Evolutionary conservation across 2,888 invertebrate genomes (phyloP).

Genomic region (Auanema sp.): DNA sequence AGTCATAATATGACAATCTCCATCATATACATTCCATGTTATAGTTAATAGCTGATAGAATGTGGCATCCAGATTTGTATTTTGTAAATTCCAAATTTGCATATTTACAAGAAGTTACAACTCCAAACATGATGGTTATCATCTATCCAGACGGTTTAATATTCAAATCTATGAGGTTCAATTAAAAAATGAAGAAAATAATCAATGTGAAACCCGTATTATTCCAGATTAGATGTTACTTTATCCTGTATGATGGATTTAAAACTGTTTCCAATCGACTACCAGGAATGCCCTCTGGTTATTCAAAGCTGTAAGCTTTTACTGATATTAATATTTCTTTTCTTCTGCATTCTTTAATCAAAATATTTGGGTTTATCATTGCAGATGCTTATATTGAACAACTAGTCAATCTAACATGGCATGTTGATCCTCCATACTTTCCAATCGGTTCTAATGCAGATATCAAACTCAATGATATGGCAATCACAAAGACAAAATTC

Average conservation of each 20-base stretch:
- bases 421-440: conserved; percentile 53
- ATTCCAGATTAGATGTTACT: conserved; percentile 60
- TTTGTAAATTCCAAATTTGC: conserved; percentile 64
- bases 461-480: conserved; percentile 63
- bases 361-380: background rate
- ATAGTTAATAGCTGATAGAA: conserved; percentile 56
- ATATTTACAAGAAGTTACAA: conserved; percentile 57
- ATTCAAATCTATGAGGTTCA: conserved; percentile 62
- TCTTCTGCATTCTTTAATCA: background rate
- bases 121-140: conserved; percentile 52
- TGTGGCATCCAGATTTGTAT: conserved; percentile 61
- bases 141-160: conserved; percentile 64
- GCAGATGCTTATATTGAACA: conserved; percentile 61
- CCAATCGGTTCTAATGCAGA: conserved; percentile 59
- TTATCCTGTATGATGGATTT: conserved; percentile 59
- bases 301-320: conserved; percentile 58
- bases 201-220: background rate
- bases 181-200: background rate
- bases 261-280: conserved; percentile 55
- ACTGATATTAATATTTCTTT: conserved; percentile 12
- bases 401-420: conserved; percentile 61
- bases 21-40: conserved; percentile 1
- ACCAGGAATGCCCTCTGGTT: conserved; percentile 56
- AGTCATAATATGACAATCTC: background rate
- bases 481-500: conserved; percentile 46